These are phyloP conservation scores for Lophotriccus pileatus DNA, from an alignment of 2,797 vertebrate species.

Conservation along the genomic window DNA sequence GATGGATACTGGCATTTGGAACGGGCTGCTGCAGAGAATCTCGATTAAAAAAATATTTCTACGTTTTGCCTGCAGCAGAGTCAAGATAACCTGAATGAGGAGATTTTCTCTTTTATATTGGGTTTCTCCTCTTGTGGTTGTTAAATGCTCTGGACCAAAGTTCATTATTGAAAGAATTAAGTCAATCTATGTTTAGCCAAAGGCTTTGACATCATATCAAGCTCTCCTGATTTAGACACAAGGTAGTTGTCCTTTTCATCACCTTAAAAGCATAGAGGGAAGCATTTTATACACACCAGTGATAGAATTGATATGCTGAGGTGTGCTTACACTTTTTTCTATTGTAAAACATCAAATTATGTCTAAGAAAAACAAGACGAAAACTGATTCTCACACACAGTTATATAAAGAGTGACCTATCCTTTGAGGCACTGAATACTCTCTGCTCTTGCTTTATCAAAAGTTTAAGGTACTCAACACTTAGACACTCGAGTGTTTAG, in stretches of 20 bases:
- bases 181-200: conserved; percentile 81
- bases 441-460: not conserved
- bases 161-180: conserved; percentile 83
- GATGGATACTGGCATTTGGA: conserved; percentile 97
- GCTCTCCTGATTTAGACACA: conserved; percentile 73
- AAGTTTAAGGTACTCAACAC: not conserved
- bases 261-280: conserved; percentile 63
- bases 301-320: conserved; percentile 16
- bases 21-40: conserved; percentile 81
- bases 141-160: conserved; percentile 78
- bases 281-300: conserved; percentile 52
- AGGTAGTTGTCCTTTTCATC: conserved; percentile 74
- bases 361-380: conserved; percentile 50
- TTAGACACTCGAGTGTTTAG: not conserved
- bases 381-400: not conserved
- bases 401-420: not conserved
- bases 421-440: not conserved
- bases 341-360: conserved; percentile 61
- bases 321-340: not conserved
- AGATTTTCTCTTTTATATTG: conserved; percentile 77
- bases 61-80: conserved; percentile 81
- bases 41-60: conserved; percentile 83
- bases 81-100: conserved; percentile 76
- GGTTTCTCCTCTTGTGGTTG: conserved; percentile 78
- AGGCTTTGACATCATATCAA: conserved; percentile 76